Base-by-base conservation (phyloP, 2,888 invertebrate genomes). In the Microdon myrmicae region DNA sequence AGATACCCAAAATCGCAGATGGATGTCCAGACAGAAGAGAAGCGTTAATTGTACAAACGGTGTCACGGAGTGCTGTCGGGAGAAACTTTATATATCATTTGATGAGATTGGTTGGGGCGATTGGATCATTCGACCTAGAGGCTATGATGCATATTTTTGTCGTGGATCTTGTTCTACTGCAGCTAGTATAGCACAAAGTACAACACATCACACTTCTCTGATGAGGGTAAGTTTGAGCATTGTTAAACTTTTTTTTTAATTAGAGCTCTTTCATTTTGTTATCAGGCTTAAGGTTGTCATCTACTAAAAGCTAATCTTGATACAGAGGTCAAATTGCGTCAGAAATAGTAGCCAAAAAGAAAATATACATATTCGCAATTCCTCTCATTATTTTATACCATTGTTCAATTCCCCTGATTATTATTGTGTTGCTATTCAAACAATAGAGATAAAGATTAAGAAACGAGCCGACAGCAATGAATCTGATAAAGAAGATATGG, bases 61-160 rank as follows among this genome's bases (percentile, higher is more conserved):
- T 2, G 81, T 87, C 66, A 88, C 86, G 22, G 91, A 90, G 71
- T 94, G 93, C 76, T 94, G 94, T 75, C 81, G 92, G 8, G 92
- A 93, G 74, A 87, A 88, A 25, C 82, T 94, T 1, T 90, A 89
- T 73, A 88, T 94, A 60, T 89, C 89, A 67, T 94, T 94, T 74
- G 86, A 86, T 58, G 90, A 92, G 28, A 87, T 94, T 45, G 92
- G 92, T 34, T 94, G 94, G 94, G 87, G 87, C 69, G 89, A 92
- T 76, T 94, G 93, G 93, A 92, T 94, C 56, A 85, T 94, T 66
- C 83, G 86, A 68, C 94, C 94, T 0, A 82, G 84, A 8, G 92
- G 91, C 1, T 94, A 93, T 77, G 87, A 92, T 71, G 93, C 94
- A 0, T 92, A 92, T 77, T 93, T 92, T 81, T 94, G 94, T 74